Conservation (phyloP, 2,113 vertebrate species). For the Hippocampus guttulatus region DNA sequence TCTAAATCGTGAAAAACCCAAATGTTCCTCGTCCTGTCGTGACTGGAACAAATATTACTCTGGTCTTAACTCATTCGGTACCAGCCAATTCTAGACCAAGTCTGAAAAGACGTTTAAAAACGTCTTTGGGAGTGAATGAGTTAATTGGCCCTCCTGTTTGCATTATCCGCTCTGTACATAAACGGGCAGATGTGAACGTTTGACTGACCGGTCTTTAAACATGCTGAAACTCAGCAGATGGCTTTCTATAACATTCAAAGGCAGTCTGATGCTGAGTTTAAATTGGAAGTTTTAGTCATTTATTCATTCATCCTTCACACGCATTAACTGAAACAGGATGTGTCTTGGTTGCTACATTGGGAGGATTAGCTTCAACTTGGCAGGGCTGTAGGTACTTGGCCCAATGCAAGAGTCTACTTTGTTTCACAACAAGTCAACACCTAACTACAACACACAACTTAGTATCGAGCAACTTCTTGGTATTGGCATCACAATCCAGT, state of each 20-base stretch:
- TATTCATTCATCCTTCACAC: conserved; percentile 1
- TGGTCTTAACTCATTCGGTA: too few species aligned
- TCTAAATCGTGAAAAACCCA: background rate
- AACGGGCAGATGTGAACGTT: background rate
- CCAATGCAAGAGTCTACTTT: background rate
- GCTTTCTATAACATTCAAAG: conserved; percentile 27
- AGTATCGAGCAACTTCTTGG: background rate
- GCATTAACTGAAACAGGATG: background rate
- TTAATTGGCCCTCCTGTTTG: background rate
- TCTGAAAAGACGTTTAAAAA: too few species aligned
- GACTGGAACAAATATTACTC: background rate
- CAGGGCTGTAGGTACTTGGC: background rate
- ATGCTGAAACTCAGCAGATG: conserved; percentile 23
- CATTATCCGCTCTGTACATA: background rate
- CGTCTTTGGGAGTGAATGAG: too few species aligned
- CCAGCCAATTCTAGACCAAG: too few species aligned
- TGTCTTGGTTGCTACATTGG: background rate
- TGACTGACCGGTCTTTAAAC: conserved; percentile 17
- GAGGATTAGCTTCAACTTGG: background rate
- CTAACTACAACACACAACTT: background rate
- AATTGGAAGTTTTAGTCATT: conserved; percentile 18
- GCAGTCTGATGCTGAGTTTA: conserved; percentile 17
- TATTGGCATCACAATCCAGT: background rate
- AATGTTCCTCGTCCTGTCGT: background rate
- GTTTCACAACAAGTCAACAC: background rate